Percentiles rank a stretch among this genome's conserved stretches.
Conservation (phyloP, 1,140 invertebrate genomes). For the Hypothenemus hampei region DNA sequence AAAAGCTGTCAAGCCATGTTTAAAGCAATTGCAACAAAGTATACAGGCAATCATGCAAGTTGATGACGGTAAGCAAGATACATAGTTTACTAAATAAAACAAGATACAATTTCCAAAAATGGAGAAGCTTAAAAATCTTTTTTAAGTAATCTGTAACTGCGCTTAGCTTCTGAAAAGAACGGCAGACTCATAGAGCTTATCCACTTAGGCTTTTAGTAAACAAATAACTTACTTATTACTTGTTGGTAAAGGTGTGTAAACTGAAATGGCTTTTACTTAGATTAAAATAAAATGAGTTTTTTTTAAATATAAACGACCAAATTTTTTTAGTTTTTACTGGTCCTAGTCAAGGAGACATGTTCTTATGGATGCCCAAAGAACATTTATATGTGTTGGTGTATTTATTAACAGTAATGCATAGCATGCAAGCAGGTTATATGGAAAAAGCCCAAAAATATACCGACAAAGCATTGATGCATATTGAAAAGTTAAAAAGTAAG, state of each 20-base stretch:
- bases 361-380: conserved; percentile 96
- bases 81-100: too few relatives aligned
- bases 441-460: conserved; percentile 98
- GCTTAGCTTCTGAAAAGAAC: too few relatives aligned
- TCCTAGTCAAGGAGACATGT: conserved; percentile 78
- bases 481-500: conserved; percentile 89
- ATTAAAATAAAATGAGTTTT: too few relatives aligned
- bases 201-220: too few relatives aligned
- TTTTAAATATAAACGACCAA: too few relatives aligned
- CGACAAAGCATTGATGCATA: conserved; percentile 94
- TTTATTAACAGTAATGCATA: conserved; percentile 95
- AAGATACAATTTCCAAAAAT: too few relatives aligned
- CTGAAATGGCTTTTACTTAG: too few relatives aligned
- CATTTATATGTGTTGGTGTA: conserved; percentile 96
- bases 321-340: conserved; percentile 62
- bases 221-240: conserved; percentile 1
- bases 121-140: too few relatives aligned
- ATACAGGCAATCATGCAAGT: conserved; percentile 93
- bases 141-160: too few relatives aligned
- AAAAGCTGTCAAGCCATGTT: conserved; percentile 92
- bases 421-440: conserved; percentile 97
- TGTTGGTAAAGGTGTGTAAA: too few relatives aligned
- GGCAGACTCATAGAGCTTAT: too few relatives aligned
- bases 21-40: conserved; percentile 95
- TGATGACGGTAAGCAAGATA: conserved; percentile 67